These are phyloP conservation scores for Phaonia tiefii DNA, from an alignment of 2,888 invertebrate genomes.

Conservation along the genomic window DNA sequence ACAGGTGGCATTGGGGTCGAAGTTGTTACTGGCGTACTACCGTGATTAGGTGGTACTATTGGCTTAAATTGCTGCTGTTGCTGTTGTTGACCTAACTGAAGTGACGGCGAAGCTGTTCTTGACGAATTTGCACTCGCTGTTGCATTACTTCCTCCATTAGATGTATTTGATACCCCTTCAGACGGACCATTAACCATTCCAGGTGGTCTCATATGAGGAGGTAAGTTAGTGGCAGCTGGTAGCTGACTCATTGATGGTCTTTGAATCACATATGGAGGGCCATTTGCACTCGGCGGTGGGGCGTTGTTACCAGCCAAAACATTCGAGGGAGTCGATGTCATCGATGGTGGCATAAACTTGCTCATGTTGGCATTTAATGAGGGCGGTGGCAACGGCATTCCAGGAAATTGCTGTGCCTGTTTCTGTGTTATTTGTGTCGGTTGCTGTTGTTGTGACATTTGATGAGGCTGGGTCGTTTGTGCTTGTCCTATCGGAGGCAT, in stretches of 20 bases:
- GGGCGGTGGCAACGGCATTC: conserved; percentile 45
- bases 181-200: conserved; percentile 69
- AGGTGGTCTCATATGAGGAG: conserved; percentile 73
- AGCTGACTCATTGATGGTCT: conserved; percentile 51
- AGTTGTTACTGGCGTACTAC: conserved; percentile 22
- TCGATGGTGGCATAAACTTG: conserved; percentile 72
- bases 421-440: conserved; percentile 66
- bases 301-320: conserved; percentile 41
- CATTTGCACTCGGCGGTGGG: conserved; percentile 55
- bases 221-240: conserved; percentile 70
- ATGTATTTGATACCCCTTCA: conserved; percentile 57
- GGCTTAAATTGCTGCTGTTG: conserved; percentile 27
- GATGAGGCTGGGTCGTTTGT: conserved; percentile 61
- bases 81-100: conserved; percentile 53
- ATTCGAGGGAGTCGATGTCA: conserved; percentile 38
- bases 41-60: conserved; percentile 15
- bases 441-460: conserved; percentile 66
- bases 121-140: conserved; percentile 76
- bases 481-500: conserved; percentile 65
- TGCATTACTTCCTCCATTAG: conserved; percentile 72
- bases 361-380: conserved; percentile 67
- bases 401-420: conserved; percentile 59
- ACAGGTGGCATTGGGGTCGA: conserved; percentile 3
- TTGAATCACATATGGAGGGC: conserved; percentile 50
- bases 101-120: conserved; percentile 72